Base-by-base conservation (phyloP, 2,888 invertebrate genomes). In the Scaptomyza tumidula region DNA sequence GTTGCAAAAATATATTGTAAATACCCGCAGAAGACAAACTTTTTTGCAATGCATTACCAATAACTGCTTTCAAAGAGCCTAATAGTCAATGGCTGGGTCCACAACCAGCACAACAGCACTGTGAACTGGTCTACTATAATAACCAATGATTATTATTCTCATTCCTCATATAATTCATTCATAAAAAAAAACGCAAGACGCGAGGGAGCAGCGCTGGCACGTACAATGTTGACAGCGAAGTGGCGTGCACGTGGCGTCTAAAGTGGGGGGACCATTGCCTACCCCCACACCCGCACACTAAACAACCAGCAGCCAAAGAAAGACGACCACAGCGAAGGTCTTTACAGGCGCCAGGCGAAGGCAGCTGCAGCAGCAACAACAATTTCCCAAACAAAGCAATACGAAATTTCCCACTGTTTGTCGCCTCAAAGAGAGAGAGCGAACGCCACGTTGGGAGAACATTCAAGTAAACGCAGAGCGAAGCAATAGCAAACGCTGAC, bases 361-460 rank as follows among this genome's bases (percentile, higher is more conserved):
- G 39, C 39, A 16, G 39, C 61, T 45, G 66, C 57, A 24, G n/a
- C 54, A 46, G 44, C 49, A 27, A 41, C 64, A 72, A 46, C 48
- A 79, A 88, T 79, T 84, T 88, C 81, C 88, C 86, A 85, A 88
- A 85, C 85, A 85, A 86, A 77, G 31, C 45, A 45, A 52, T 10
- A 14, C 11, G 6, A 64, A 80, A 86, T 85, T 83, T 88, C 88
- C 85, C 88, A 52, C 10, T 79, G 39, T 86, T 86, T 44, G 44
- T 56, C 65, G 33, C 14, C 16, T 45, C 13, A 7, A 29, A 52
- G 72, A 81, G 70, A 71, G 75, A 53, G 14, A 19, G 43, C n/a
- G 37, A 5, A 6, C 41, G 4, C 1, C 16, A 19, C 19, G 19
- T 44, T 29, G 39, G 48, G 56, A 63, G 62, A 66, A 43, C 16